Conservation (phyloP, 2,797 vertebrate genomes). For the Micropoecilia bifurca region DNA sequence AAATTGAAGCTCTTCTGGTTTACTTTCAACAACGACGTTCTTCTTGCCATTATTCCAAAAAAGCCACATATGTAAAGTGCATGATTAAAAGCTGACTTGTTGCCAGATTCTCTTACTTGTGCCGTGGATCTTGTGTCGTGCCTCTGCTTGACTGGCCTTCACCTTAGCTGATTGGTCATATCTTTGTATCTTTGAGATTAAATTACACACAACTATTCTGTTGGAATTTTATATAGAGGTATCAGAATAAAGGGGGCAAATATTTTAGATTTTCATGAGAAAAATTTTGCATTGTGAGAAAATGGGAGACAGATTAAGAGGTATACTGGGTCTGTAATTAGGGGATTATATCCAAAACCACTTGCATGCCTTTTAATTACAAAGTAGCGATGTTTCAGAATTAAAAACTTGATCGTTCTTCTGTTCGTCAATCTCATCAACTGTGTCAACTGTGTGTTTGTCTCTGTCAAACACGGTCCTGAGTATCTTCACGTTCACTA, state of each 20-base stretch:
- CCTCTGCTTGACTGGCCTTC: not conserved
- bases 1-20: not conserved
- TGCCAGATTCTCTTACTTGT: not conserved
- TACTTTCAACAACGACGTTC: not conserved
- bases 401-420: not conserved
- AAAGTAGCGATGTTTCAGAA: not conserved
- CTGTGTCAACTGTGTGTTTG: not conserved
- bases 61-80: not conserved
- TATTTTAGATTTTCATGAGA: not conserved
- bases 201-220: not conserved
- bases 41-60: not conserved
- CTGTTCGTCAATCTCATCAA: not conserved
- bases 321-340: not conserved
- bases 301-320: not conserved
- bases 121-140: not conserved
- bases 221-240: not conserved
- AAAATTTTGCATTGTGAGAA: not conserved
- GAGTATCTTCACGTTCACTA: conserved; percentile 1
- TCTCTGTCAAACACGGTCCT: conserved; percentile 3
- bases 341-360: not conserved
- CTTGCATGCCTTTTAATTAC: not conserved
- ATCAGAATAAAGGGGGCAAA: not conserved
- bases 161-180: not conserved
- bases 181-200: not conserved
- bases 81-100: not conserved